Evolutionary conservation across 2,113 vertebrate genomes (phyloP), one percentile per base, ranked within the genome.

Genomic region (Amphiprion ocellaris): DNA sequence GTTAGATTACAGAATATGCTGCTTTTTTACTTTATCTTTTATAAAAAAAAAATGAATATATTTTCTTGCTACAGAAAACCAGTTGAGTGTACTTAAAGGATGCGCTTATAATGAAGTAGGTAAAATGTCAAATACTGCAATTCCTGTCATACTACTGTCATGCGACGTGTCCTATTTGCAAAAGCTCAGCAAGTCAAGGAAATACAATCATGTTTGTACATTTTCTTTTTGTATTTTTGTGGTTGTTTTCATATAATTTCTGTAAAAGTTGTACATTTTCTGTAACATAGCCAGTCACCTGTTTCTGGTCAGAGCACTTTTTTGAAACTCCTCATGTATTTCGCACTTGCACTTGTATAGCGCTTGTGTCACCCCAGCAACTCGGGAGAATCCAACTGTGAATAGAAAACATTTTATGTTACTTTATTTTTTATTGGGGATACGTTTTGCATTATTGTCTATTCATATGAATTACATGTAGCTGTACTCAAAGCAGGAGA

Each of bases 21-120:
- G 91, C 93, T 92, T 92, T 94, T 94, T 94, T 92, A 93, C 86
- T 91, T 93, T 83, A 90, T 84, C 50, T 95, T 94, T 94, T 95
- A 88, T 93, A 93, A 83, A 83, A 86, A 83, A 82, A 77, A 85
- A 60, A 83, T 74, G 7, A 69, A 88, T 93, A 78, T 84, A 84
- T 94, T 93, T 93, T 94, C 90, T 90, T 95, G 90, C 83, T 82
- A 87, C 55, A 83, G 81, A 90, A 87, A 90, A 90, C 46, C 53
- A 59, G 23, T 76, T 76, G 71, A 87, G 70, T 91, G 73, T 88
- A 87, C 41, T 72, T 69, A 69, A 79, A 69, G 52, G 76, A 78
- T 86, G 78, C 2, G 65, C 69, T 56, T 60, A n/a, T 61, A 44
- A 77, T 62, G 44, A 69, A 65, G 67, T 50, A 75, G 52, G 65